Evolutionary conservation across 2,113 vertebrate species (phyloP), one percentile per base, ranked within the genome.

Genomic region (Catharus minimus): DNA sequence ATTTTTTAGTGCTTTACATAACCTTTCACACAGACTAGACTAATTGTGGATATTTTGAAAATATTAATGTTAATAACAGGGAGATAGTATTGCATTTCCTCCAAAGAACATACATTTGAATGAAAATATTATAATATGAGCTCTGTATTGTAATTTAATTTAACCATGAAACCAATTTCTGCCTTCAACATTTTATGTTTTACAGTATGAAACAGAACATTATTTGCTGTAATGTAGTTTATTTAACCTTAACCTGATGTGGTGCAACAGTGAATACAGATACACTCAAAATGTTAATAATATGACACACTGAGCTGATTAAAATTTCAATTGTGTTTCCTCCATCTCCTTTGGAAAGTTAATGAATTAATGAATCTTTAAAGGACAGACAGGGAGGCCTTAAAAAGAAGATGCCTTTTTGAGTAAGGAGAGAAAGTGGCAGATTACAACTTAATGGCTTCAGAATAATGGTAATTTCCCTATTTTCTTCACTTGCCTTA

Each of bases 291-390:
- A 97, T 95, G 92, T 94, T 96, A 97, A 97, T 96, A 96, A 96
- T 97, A 96, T 90, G 94, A 97, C 96, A 96, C 79, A 86, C 92
- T 78, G 43, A 88, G 84, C 97, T 97, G 97, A 97, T 97, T 97
- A 97, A 97, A 97, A 97, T 98, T 97, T 97, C 97, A 97, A 91
- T 96, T 94, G 89, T 97, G 95, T 96, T 95, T 95, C 95, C 91
- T 84, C 93, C 96, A 96, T 97, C 96, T 96, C 96, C 97, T 96
- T 97, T 97, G 95, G 97, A 98, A 98, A 98, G 98, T 98, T 98
- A 98, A 98, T 98, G 97, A 98, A 98, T 98, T 98, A 98, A 98
- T 97, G 95, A 97, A 98, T 98, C 97, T 98, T 97, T 98, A 98
- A 98, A 98, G 97, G 97, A 98, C 97, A 97, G 96, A 95, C 97